phyloP scores from a whole-genome alignment of 2,113 vertebrate genomes.

The Choloepus hoffmanni region DNA sequence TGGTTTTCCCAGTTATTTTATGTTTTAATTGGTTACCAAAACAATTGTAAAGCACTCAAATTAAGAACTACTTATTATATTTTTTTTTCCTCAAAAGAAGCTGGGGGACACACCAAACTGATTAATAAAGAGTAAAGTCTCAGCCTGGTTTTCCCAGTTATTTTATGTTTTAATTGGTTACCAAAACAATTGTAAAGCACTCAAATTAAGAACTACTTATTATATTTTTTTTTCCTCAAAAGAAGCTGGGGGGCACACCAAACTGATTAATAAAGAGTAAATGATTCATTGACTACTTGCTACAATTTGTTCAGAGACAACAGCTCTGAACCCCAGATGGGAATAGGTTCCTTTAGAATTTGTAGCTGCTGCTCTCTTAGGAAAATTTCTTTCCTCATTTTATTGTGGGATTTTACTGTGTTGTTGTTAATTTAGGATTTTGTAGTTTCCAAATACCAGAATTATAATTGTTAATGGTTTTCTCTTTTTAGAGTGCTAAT shows the following conservation, averaged over 20 bases:
- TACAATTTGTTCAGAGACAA: not conserved
- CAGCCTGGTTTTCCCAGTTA: too few species aligned
- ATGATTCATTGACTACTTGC: not conserved
- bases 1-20: not conserved
- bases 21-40: not conserved
- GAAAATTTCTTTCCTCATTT: not conserved
- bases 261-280: not conserved
- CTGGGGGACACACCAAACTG: not conserved
- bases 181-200: not conserved
- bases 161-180: not conserved
- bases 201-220: not conserved
- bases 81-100: not conserved
- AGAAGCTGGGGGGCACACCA: not conserved
- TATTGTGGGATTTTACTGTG: not conserved
- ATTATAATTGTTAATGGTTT: not conserved
- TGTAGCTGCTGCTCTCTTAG: not conserved
- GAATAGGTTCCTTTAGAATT: not conserved
- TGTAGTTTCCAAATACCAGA: not conserved
- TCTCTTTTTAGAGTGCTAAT: slow-evolving; percentile 31
- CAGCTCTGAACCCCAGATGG: not conserved
- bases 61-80: not conserved
- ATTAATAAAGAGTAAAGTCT: not conserved
- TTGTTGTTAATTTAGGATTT: not conserved
- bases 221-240: not conserved
- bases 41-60: not conserved